A percentile compares a stretch with the other conserved stretches of the same genome.
Evolutionary conservation across 92 coral and sea anemone genomes (phyloP).

Genomic region (Palythoa grandis): DNA sequence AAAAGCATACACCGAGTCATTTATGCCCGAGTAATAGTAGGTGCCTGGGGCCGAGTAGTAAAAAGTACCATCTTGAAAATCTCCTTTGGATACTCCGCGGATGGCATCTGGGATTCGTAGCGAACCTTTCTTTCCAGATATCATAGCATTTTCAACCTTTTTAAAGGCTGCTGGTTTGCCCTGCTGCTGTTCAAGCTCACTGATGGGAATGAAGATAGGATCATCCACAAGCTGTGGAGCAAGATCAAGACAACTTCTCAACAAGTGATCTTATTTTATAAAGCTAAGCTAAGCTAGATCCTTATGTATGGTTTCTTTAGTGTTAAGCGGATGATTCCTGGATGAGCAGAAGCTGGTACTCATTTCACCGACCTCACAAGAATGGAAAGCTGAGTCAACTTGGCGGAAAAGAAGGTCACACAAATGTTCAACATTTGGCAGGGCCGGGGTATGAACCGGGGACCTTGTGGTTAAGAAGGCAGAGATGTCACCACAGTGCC

Average conservation of each 20-base stretch:
- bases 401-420: no score
- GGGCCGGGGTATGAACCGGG: no score
- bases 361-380: no score
- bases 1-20: slow-evolving; percentile 93
- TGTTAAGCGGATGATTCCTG: no score
- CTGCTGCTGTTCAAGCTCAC: slow-evolving; percentile 86
- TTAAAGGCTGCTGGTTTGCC: slow-evolving; percentile 74
- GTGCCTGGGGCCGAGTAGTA: slow-evolving; percentile 85
- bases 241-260: not conserved
- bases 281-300: no score
- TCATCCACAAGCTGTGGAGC: slow-evolving; percentile 91
- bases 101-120: slow-evolving; percentile 88
- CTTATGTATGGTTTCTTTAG: no score
- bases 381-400: no score
- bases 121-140: slow-evolving; percentile 83
- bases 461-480: no score
- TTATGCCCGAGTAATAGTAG: slow-evolving; percentile 90
- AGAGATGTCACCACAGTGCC: no score
- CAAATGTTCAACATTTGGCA: no score
- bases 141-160: slow-evolving; percentile 84
- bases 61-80: slow-evolving; percentile 95
- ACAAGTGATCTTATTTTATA: no score
- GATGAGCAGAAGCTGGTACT: no score
- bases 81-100: slow-evolving; percentile 97
- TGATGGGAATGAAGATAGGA: slow-evolving; percentile 93